These are phyloP conservation scores for Chrysolina haemoptera DNA, from an alignment of 2,888 invertebrate species.

Conservation along the genomic window DNA sequence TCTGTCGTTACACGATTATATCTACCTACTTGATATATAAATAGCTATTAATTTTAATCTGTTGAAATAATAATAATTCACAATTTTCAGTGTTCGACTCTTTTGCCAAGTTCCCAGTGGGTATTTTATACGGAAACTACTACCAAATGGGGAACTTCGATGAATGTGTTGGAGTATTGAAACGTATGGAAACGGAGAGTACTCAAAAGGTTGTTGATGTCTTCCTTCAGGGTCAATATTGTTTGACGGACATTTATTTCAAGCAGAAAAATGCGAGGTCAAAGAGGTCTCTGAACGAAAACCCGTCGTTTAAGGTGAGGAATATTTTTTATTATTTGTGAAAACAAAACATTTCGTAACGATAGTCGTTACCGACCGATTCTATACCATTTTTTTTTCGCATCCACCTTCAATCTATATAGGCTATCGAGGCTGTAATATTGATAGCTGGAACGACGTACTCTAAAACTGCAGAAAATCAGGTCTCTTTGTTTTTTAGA, in stretches of 20 bases:
- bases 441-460: no score
- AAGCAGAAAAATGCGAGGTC: conserved; percentile 36
- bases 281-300: conserved; percentile 32
- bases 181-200: conserved; percentile 39
- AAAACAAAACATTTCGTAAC: no score
- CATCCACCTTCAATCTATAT: no score
- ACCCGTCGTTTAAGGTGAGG: conserved; percentile 32
- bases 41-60: no score
- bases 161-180: conserved; percentile 74
- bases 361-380: no score
- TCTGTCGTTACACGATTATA: no score
- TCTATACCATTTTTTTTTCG: no score
- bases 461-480: no score
- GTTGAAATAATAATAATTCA: no score
- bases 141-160: conserved; percentile 84
- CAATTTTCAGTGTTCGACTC: conserved; percentile 79
- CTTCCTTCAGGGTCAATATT: conserved; percentile 76
- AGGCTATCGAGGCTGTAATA: no score
- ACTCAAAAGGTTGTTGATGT: neutral
- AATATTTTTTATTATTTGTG: neutral
- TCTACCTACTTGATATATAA: no score
- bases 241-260: conserved; percentile 72
- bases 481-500: no score
- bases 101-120: conserved; percentile 79
- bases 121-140: conserved; percentile 78